Conservation (phyloP, 2,888 invertebrate species). For the Synanthedon formicaeformis region DNA sequence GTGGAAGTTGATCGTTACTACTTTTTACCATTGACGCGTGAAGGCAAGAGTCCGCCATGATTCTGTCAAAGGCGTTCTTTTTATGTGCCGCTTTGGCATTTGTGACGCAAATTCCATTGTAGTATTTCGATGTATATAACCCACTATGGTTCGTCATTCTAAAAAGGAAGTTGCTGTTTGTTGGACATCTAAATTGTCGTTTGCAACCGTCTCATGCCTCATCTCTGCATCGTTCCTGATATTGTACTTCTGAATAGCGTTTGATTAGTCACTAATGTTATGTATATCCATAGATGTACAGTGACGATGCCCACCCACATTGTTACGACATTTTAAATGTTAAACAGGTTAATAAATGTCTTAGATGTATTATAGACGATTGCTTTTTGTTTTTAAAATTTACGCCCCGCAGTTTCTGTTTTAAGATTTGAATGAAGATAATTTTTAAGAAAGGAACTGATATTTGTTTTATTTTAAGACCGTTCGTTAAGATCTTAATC, state of each 20-base stretch:
- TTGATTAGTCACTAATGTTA: conserved; percentile 10
- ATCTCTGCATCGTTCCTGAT: conserved; percentile 29
- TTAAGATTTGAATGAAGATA: conserved; percentile 3
- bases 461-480: too few species aligned
- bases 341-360: conserved; percentile 1
- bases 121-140: too few species aligned
- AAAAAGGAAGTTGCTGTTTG: conserved; percentile 47
- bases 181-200: conserved; percentile 35
- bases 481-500: too few species aligned
- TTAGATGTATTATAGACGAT: background rate
- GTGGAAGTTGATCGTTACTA: too few species aligned
- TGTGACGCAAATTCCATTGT: too few species aligned
- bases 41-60: too few species aligned
- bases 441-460: background rate
- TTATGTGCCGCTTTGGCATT: too few species aligned
- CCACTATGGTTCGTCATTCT: conserved; percentile 18
- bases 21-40: too few species aligned
- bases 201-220: conserved; percentile 27
- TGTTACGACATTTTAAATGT: background rate
- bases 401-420: conserved; percentile 6
- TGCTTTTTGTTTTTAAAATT: background rate
- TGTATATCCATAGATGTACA: conserved; percentile 19
- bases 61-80: too few species aligned
- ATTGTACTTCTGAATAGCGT: conserved; percentile 23
- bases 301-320: conserved; percentile 17